Conservation (phyloP, 1,140 invertebrate species). For the Ericerus pela region DNA sequence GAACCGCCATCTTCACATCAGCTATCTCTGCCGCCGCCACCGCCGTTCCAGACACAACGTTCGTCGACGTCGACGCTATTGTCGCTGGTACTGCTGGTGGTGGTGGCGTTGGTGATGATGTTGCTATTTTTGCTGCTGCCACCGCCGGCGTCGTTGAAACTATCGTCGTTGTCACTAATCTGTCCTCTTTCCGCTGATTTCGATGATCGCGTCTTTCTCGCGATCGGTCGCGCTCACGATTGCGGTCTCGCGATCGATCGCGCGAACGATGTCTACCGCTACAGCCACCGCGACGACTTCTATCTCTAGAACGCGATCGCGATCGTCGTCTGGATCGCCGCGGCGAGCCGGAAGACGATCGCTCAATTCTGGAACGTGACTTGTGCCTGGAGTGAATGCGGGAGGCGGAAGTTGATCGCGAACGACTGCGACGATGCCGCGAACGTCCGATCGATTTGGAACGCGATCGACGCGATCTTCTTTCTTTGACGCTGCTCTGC, state of each 20-base stretch:
- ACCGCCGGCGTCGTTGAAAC: background rate
- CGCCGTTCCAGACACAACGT: background rate
- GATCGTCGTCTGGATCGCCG: background rate
- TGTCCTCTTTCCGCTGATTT: background rate
- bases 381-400: no score
- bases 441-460: no score
- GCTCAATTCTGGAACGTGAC: no score
- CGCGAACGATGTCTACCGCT: background rate
- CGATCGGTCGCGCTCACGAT: background rate
- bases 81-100: background rate
- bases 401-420: no score
- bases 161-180: background rate
- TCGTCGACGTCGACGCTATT: background rate
- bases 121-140: background rate
- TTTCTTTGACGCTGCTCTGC: no score
- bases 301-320: background rate
- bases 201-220: conserved; percentile 3
- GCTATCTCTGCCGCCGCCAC: background rate
- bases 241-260: background rate
- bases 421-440: background rate
- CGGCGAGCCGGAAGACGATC: no score
- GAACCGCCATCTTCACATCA: background rate
- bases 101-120: background rate
- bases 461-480: no score
- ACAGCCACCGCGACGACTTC: no score